Percentiles rank a stretch among this genome's conserved stretches.
Conservation (phyloP, 2,888 invertebrate genomes). For the Apoda limacodes region DNA sequence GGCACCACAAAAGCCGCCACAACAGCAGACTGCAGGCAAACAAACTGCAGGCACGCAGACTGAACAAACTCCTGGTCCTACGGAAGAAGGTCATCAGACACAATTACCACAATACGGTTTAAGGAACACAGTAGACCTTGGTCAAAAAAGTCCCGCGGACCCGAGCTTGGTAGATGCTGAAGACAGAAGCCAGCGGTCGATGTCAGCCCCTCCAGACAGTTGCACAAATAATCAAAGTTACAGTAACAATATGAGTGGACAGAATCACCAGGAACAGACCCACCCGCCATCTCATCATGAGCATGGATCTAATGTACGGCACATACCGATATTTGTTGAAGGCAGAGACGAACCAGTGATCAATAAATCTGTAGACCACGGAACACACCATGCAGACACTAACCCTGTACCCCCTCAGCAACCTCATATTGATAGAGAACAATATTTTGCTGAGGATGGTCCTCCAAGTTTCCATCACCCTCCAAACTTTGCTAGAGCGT, state of each 20-base stretch:
- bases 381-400: slow-evolving; percentile 40
- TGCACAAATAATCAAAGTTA: slow-evolving; percentile 35
- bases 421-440: slow-evolving; percentile 51
- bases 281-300: slow-evolving; percentile 28
- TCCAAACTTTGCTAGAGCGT: slow-evolving; percentile 53
- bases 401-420: slow-evolving; percentile 38
- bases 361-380: slow-evolving; percentile 68
- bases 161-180: slow-evolving; percentile 62
- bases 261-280: slow-evolving; percentile 35
- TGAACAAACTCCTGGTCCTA: slow-evolving; percentile 34
- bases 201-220: slow-evolving; percentile 82
- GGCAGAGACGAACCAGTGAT: slow-evolving; percentile 84
- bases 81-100: slow-evolving; percentile 29
- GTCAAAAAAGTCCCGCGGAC: slow-evolving; percentile 72
- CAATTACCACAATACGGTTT: slow-evolving; percentile 75
- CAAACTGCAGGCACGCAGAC: slow-evolving; percentile 54
- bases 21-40: slow-evolving; percentile 32
- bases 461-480: slow-evolving; percentile 48
- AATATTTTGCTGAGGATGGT: slow-evolving; percentile 52
- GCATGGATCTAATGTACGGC: slow-evolving; percentile 73
- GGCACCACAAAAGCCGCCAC: slow-evolving; percentile 27
- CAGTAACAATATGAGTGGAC: slow-evolving; percentile 43
- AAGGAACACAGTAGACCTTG: slow-evolving; percentile 84
- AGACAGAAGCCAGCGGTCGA: slow-evolving; percentile 76
- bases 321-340: slow-evolving; percentile 91